Base-by-base conservation (phyloP, 2,113 vertebrate species). In the Scalopus aquaticus region DNA sequence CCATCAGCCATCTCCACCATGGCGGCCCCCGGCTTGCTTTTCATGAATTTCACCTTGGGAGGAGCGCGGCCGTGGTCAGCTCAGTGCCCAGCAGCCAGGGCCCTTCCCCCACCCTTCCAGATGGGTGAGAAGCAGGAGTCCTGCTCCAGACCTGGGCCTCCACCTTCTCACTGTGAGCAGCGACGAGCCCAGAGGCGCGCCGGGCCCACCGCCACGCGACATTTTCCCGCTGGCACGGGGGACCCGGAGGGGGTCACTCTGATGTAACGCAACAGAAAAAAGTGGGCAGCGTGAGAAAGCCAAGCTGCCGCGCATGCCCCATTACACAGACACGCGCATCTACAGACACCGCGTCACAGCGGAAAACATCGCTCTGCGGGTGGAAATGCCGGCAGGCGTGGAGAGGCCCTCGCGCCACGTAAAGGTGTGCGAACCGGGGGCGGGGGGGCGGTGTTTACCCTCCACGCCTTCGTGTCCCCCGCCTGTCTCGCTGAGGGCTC, bases 1-100 rank as follows among this genome's bases (percentile, higher is more conserved):
- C 99, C 99, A 30, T 99, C 99, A 0, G 99, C 99, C 99, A 99
- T 99, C 94, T 99, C 99, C 86, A 99, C 99, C 99, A 99, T 99
- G 54, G 99, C 99, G 0, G 99, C 99, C 11, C 99, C 99, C 0
- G 99, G 99, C 90, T 99, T 99, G 96, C 99, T 99, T 97, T 99
- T 99, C 99, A 99, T 99, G 94, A 99, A 99, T 94, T 99, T 99
- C 62, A 99, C 98, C 99, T 99, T 79, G 16, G n/a, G 28, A 7
- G 54, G 28, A 73, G 16, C 58, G 20, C 3, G 60, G 54, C 6
- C 9, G 0, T 0, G 8, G 2, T 88, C 22, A 89, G 37, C 6
- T 26, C 22, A 28, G 0, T 8, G 20, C 26, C 73, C 10, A 15
- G 44, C 17, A 10, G 10, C 42, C 28, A 74, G 8, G 26, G 30